These are phyloP conservation scores for Phrixothrix hirtus DNA, from an alignment of 2,888 invertebrate genomes.

Conservation along the genomic window DNA sequence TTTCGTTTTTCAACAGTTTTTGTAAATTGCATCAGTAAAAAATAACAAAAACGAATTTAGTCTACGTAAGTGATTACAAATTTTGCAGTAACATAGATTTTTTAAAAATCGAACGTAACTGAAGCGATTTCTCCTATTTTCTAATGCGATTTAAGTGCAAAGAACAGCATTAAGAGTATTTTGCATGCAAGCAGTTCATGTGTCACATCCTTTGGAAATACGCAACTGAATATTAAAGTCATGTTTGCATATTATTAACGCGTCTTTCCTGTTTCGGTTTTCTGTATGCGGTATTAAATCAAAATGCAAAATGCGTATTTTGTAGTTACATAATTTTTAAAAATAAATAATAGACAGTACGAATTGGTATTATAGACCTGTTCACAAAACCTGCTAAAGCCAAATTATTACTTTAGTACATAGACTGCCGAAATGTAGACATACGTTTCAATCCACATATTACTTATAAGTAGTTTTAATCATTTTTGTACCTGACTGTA, in stretches of 20 bases:
- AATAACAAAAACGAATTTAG: too few relatives aligned
- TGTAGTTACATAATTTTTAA: slow-evolving; percentile 36
- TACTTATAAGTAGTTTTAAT: slow-evolving; percentile 15
- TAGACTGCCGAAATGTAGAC: slow-evolving; percentile 6
- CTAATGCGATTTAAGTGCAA: slow-evolving; percentile 23
- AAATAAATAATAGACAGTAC: slow-evolving; percentile 21
- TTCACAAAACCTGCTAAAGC: slow-evolving; percentile 4
- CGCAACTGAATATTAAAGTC: slow-evolving; percentile 46
- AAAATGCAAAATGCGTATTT: slow-evolving; percentile 35
- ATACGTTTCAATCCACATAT: slow-evolving; percentile 3
- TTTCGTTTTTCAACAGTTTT: too few relatives aligned
- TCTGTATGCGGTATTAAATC: slow-evolving; percentile 22
- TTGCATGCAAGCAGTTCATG: slow-evolving; percentile 45
- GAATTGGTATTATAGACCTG: slow-evolving; percentile 10
- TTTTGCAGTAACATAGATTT: neutral
- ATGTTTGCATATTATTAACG: slow-evolving; percentile 43
- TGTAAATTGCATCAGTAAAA: too few relatives aligned
- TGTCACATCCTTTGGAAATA: slow-evolving; percentile 45
- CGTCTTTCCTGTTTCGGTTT: slow-evolving; percentile 42
- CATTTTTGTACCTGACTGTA: slow-evolving; percentile 26
- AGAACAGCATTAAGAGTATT: slow-evolving; percentile 33
- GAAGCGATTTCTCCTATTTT: slow-evolving; percentile 5
- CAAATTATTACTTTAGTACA: too few relatives aligned
- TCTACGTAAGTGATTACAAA: too few relatives aligned
- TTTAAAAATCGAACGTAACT: neutral